Percentiles rank a stretch among this genome's conserved stretches.
phyloP scores from a whole-genome alignment of 2,113 vertebrate species.

The Myanophis thanlyinensis region DNA sequence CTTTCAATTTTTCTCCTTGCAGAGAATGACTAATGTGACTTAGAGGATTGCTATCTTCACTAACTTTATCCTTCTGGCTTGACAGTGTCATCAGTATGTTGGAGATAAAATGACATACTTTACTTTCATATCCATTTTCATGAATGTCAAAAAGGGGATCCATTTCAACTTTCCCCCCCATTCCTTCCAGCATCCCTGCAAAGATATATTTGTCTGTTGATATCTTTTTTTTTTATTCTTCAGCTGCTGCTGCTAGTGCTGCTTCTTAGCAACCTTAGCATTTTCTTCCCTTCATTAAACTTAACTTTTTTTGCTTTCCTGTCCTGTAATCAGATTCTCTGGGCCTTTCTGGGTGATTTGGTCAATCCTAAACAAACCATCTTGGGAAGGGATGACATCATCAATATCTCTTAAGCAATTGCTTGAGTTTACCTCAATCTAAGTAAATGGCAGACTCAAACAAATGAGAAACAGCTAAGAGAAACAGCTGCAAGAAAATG shows the following conservation, averaged over 20 bases:
- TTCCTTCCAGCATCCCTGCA: background rate
- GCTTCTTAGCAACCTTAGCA: background rate
- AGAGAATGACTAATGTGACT: background rate
- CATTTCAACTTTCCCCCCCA: background rate
- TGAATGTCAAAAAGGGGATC: background rate
- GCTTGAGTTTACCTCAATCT: background rate
- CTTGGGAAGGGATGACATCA: background rate
- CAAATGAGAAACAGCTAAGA: background rate
- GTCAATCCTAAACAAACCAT: background rate
- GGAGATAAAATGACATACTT: background rate
- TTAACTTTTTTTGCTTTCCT: background rate
- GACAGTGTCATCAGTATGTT: background rate
- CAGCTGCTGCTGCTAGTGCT: background rate
- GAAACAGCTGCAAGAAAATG: background rate
- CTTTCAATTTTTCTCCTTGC: background rate
- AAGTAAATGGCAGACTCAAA: background rate
- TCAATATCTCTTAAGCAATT: background rate
- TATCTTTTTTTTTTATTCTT: background rate
- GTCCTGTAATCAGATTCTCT: background rate
- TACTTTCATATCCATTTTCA: background rate
- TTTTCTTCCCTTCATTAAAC: background rate
- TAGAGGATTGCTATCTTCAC: background rate
- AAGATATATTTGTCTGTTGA: background rate
- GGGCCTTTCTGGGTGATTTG: background rate
- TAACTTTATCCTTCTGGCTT: background rate